Conservation (phyloP, 2,888 invertebrate genomes). For the Pedicia rivosa region DNA sequence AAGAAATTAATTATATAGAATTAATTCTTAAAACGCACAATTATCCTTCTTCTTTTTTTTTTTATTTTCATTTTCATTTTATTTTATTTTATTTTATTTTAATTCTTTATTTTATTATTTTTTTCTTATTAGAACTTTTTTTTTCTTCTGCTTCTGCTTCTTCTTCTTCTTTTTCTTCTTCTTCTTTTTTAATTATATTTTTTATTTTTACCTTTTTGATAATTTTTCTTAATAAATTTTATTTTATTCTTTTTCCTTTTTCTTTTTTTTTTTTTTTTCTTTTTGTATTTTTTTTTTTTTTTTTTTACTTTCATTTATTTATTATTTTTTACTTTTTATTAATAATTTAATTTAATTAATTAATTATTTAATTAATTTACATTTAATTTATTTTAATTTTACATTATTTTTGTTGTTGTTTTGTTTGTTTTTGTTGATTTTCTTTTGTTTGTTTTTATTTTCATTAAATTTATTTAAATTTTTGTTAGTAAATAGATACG, state of each 20-base stretch:
- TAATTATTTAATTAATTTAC: background rate
- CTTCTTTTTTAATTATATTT: background rate
- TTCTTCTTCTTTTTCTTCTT: too few relatives aligned
- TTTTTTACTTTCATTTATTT: conserved; percentile 1
- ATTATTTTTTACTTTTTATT: background rate
- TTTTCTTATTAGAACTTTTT: too few relatives aligned
- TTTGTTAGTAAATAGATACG: background rate
- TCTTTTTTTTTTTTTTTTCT: background rate
- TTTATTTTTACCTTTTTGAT: background rate
- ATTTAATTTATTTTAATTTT: background rate
- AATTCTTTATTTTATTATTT: too few relatives aligned
- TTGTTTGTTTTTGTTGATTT: too few relatives aligned
- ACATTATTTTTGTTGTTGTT: background rate
- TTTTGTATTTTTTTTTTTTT: background rate
- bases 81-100: too few relatives aligned
- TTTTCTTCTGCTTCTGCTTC: too few relatives aligned
- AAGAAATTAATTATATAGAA: too few relatives aligned
- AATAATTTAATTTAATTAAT: background rate
- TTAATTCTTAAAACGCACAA: too few relatives aligned
- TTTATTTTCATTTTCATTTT: too few relatives aligned
- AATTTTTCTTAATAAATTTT: background rate
- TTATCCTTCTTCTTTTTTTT: too few relatives aligned
- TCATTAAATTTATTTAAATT: background rate
- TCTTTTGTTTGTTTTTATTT: too few relatives aligned
- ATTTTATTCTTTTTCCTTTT: background rate